Base-by-base conservation (phyloP, 2,888 invertebrate genomes). In the Tachina fera region DNA sequence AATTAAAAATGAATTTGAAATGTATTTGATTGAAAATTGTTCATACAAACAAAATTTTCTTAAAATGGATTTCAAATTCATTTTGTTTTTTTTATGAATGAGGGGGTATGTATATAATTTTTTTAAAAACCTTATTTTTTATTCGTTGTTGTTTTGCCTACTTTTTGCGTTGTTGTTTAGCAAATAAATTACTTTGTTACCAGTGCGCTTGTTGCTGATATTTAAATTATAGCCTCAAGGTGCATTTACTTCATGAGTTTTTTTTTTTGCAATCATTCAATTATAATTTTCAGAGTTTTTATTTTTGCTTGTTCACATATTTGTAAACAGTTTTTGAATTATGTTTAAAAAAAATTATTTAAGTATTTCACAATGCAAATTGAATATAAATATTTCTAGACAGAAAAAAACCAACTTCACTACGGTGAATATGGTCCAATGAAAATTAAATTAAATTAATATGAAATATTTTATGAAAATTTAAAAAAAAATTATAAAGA, bases 151-250 rank as follows among this genome's bases (percentile, higher is more conserved):
- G 19, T 8, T 14, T 16, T 10, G 2, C 31, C 31, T 16, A 31
- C 39, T 16, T 60, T 31, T 47, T 60, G 16, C 39, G 14, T 31
- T 39, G 14, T 31, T 39, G 10, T 22, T 14, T n/a, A 10, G 22
- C 19, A 68, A 43, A 61, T 31, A 31, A 61, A 61, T 65, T 19
- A 51, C n/a, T 43, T 67, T 68, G 58, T 79, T 79, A 70, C 60
- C 80, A 53, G 51, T 77, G 5, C 49, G 43, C 22, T 72, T 81
- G 81, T 68, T 84, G 60, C 63, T 77, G 70, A 74, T 84, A 63
- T 78, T 81, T 65, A 79, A 82, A 86, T 82, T 79, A 74, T 71
- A 82, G 71, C 79, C 79, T 79, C 70, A 56, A 72, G 83, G 71
- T 72, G 75, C 63, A 85, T 82, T 78, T 82, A 78, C 78, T 74